phyloP scores from a whole-genome alignment of 2,113 vertebrate genomes.

The Solenodon paradoxus region DNA sequence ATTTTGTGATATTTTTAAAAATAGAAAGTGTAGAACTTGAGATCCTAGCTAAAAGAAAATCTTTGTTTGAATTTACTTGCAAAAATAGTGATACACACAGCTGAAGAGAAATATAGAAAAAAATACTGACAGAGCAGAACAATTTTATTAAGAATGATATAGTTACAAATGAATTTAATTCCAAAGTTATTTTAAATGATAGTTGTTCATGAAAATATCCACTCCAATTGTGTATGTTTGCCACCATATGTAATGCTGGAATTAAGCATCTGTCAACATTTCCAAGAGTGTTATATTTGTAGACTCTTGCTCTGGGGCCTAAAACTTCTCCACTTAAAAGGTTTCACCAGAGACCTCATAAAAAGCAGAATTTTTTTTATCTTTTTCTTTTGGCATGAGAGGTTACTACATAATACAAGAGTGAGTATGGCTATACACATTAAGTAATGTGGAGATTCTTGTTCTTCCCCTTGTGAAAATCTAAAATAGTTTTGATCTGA shows the following conservation, averaged over 20 bases:
- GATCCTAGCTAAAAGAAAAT: not conserved
- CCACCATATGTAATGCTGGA: not conserved
- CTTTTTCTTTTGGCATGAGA: not conserved
- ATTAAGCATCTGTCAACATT: not conserved
- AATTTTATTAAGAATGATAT: slow-evolving; percentile 24
- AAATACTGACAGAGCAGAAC: not conserved
- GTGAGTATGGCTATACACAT: not conserved
- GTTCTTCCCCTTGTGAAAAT: not conserved
- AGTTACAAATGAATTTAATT: not conserved
- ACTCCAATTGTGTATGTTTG: not conserved
- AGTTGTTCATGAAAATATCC: slow-evolving; percentile 41
- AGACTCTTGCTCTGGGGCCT: slow-evolving; percentile 6
- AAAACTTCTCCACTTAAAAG: slow-evolving; percentile 14
- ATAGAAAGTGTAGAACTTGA: not conserved
- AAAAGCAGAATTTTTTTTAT: not conserved
- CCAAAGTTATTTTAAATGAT: not conserved
- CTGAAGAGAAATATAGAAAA: not conserved
- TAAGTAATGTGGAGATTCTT: not conserved
- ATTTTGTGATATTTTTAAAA: not conserved
- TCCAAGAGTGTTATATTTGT: slow-evolving; percentile 11
- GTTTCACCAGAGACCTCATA: slow-evolving; percentile 11
- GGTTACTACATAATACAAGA: not conserved
- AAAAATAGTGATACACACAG: not conserved
- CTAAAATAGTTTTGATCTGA: slow-evolving; percentile 10
- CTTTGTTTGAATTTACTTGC: not conserved